Percentiles rank a stretch among this genome's conserved stretches.
These are phyloP conservation scores for Xylocampa areola DNA, from an alignment of 2,888 invertebrate genomes.

Conservation along the genomic window DNA sequence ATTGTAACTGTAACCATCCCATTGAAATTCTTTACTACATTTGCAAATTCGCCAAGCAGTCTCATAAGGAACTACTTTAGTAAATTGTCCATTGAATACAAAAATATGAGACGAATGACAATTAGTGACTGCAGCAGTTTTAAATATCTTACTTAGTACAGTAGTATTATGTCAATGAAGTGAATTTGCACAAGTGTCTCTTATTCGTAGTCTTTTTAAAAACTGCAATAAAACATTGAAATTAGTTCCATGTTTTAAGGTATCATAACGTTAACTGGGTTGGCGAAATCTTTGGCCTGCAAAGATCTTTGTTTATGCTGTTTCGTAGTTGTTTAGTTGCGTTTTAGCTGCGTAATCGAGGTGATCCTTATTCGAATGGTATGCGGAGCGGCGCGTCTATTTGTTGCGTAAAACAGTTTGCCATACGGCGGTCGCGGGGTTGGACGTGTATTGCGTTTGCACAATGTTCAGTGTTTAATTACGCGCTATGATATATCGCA, in stretches of 20 bases:
- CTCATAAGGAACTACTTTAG: slow-evolving; percentile 73
- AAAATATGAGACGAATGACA: slow-evolving; percentile 61
- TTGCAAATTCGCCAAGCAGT: slow-evolving; percentile 63
- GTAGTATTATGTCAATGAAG: slow-evolving; percentile 48
- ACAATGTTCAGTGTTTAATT: slow-evolving; percentile 68
- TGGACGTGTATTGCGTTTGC: slow-evolving; percentile 71
- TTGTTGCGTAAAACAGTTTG: slow-evolving; percentile 79
- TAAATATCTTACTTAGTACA: slow-evolving; percentile 13
- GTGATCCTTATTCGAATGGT: slow-evolving; percentile 85
- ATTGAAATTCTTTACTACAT: slow-evolving; percentile 69
- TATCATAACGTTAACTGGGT: slow-evolving; percentile 64
- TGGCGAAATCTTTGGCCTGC: slow-evolving; percentile 68
- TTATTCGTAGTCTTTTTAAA: slow-evolving; percentile 20
- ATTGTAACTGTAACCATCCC: slow-evolving; percentile 66
- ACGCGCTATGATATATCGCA: slow-evolving; percentile 74
- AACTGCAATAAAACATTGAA: slow-evolving; percentile 46
- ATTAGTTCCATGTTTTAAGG: slow-evolving; percentile 61
- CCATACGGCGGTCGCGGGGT: slow-evolving; percentile 68
- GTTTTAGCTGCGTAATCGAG: slow-evolving; percentile 81
- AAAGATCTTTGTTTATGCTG: slow-evolving; percentile 76
- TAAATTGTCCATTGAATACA: slow-evolving; percentile 68
- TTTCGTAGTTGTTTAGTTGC: slow-evolving; percentile 76
- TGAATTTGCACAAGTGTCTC: slow-evolving; percentile 74
- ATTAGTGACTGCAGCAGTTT: slow-evolving; percentile 7
- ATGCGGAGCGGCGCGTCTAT: slow-evolving; percentile 77